Evolutionary conservation across 1,140 invertebrate genomes (phyloP), one percentile per base, ranked within the genome.

Genomic region (Bombyx mandarina): DNA sequence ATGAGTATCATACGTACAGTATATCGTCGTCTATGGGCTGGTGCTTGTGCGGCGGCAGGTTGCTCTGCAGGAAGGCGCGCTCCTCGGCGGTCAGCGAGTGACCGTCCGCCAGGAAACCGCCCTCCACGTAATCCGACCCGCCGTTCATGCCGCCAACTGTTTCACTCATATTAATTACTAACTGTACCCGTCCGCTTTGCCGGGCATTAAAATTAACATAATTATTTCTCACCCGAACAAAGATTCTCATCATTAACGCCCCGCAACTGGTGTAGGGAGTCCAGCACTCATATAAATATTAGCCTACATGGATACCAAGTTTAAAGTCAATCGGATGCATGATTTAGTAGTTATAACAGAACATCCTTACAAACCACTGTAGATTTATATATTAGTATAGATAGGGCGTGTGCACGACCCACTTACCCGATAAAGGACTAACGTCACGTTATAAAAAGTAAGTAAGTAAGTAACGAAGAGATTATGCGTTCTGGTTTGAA

Each of bases 21-120:
- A 84, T 82, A 61, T 83, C 80, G 43, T 82, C 78, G 1, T 83
- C 82, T 51, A 79, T 62, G 10, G 77, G 71, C 8, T 65, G 63
- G 46, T 70, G 60, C 62, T 79, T 78, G 62, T 63, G 58, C 18
- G 73, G 57, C 49, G 77, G 79, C 58, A 88, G 72, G 73, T 89
- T 85, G 65, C 69, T 86, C 66, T 86, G 82, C 56, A 89, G 74
- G 72, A 89, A 89, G 60, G 84, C 86, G 44, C 75, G 71, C 66
- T 89, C 88, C 73, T 89, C 88, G 4, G 80, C 71, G 12, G 86
- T 89, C 12, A 89, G 79, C 54, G 73, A 60, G 63, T 86, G 76
- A 9, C 88, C 88, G 60, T 89, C 88, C n/a, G 83, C 84, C 57
- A 89, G 65, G 68, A 85, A 89, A 4, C 85, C 79, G 49, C 71